Base-by-base conservation (phyloP, 1,140 invertebrate species). In the Ephestia elutella region DNA sequence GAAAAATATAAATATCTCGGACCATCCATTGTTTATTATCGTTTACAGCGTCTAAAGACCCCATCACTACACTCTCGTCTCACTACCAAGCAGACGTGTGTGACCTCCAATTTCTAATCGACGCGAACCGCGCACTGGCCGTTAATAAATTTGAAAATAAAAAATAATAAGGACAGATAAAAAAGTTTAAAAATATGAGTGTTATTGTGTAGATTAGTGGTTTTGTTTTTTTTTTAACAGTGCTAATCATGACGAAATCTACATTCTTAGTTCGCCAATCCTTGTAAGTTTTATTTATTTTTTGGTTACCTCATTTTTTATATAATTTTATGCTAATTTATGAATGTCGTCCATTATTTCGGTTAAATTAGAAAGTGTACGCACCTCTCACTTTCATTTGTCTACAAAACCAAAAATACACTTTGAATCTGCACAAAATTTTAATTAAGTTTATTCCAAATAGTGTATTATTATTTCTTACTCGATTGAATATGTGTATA, bases 191-290 rank as follows among this genome's bases (percentile, higher is more conserved):
- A 25, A 53, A 53, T 53, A 53, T 53, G 50, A n/a, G 50, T 25
- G 50, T 25, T 5, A 8, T 3, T 11, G 50, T 53, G 49, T 50
- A 49, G 19, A 20, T 50, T 20, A n/a, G n/a, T n/a, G n/a, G n/a
- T 50, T 50, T 1, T 15, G 38, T 15, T 44, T 15, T 50, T 19
- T 50, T 50, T 20, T 50, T 21, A 13, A 25, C 4, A 21, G 19
- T 53, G 18, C 20, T 72, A 50, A 67, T 48, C 25, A 76, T 76
- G 73, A 62, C 73, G 21, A 76, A 73, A 55, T 59, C 68, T 10
- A 56, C 66, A 9, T 19, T 70, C 53, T 56, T 76, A 17, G 62
- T 76, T 53, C 68, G 73, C 44, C 65, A 76, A 62, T 68, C 63
- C 20, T 25, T 73, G 73, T 76, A 56, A 73, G 73, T 75, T 57